Evolutionary conservation across 2,888 invertebrate genomes (phyloP).

Genomic region (Orthosia incerta): DNA sequence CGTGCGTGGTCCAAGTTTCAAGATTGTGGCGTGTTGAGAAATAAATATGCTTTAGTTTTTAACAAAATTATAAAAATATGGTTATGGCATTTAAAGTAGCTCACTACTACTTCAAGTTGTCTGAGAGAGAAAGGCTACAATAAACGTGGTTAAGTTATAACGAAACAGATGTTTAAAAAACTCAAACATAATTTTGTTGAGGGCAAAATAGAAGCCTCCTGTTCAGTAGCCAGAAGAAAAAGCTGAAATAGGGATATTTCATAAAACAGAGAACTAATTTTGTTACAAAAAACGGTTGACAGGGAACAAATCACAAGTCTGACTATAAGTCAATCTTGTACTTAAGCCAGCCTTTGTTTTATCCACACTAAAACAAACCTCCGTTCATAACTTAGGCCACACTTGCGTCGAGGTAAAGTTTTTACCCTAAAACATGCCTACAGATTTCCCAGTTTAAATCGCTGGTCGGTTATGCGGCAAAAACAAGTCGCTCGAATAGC

Average conservation of each 20-base stretch:
- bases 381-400: conserved; percentile 20
- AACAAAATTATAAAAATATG: not conserved
- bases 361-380: not conserved
- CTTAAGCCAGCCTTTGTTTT: not conserved
- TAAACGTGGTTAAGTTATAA: no score
- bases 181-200: no score
- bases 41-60: not conserved
- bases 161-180: no score
- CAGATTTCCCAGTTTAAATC: conserved; percentile 80
- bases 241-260: no score
- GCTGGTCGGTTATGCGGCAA: conserved; percentile 79
- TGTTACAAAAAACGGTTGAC: no score
- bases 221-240: no score
- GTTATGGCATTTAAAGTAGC: not conserved
- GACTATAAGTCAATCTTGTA: not conserved
- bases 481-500: conserved; percentile 81
- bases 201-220: no score
- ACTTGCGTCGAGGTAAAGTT: conserved; percentile 68
- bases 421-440: conserved; percentile 78
- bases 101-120: no score
- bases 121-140: no score
- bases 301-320: no score
- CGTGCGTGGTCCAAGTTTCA: conserved; percentile 45
- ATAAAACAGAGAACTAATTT: not conserved
- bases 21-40: conserved; percentile 24